Base-by-base conservation (phyloP, 2,888 invertebrate species). In the Chouioia cunea region DNA sequence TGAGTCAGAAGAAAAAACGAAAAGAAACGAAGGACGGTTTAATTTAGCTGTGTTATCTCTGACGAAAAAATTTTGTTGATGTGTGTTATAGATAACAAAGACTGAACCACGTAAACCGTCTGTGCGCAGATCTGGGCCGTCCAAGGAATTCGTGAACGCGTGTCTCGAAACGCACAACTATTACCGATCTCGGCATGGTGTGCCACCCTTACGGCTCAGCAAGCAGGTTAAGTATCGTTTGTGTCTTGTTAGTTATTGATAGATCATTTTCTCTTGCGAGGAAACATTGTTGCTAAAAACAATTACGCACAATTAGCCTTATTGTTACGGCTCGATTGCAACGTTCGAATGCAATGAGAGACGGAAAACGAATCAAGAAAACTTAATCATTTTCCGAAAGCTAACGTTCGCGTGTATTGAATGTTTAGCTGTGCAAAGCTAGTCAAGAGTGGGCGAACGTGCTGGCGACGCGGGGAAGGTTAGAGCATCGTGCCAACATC, bases 111-210 rank as follows among this genome's bases (percentile, higher is more conserved):
- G 83, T 83, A 85, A 85, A 84, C 81, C 83, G 71, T 84, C 84
- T 83, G 80, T 84, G 78, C 85, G 85, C 78, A 84, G 83, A 84
- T 83, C 81, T 73, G 85, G 84, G 59, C 79, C 85, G 18, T 80
- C 83, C 65, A 84, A 82, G 77, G 85, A 89, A 79, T 94, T 94
- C 79, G 90, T 92, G 81, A 87, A 89, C 50, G 91, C 92, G 68
- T 93, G 92, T 79, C 86, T 94, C n/a, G 86, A 88, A 56, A 90
- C 92, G 12, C 94, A 94, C 82, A 95, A 95, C 80, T 89, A 89
- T 68, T 93, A 91, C 79, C 88, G 94, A 77, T 86, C 84, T 63
- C 87, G 87, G 18, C 94, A 95, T 78, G 91, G 91, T n/a, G 92
- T 91, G 1, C 89, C 90, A 44, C 89, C 92, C 0, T 83, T 95